Conservation (phyloP, 2,797 vertebrate genomes). For the Echiichthys vipera region DNA sequence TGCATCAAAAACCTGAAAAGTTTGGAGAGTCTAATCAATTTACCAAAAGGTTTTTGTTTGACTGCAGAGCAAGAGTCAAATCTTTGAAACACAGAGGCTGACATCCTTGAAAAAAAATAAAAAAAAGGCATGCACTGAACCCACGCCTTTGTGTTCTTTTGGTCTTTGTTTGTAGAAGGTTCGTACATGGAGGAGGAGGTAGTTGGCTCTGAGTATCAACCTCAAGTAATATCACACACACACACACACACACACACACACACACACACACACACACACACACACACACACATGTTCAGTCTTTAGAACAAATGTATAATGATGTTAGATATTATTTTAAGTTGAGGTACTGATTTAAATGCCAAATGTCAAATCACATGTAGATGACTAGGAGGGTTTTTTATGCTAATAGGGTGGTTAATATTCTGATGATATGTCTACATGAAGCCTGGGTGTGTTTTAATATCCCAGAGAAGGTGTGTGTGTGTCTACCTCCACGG, state of each 20-base stretch:
- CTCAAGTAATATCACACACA: constrained; percentile 74
- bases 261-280: constrained; percentile 15
- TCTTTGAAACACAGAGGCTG: constrained; percentile 82
- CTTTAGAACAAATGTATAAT: constrained; percentile 83
- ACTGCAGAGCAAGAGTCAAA: constrained; percentile 78
- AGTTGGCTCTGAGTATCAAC: constrained; percentile 77
- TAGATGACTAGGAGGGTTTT: constrained; percentile 84
- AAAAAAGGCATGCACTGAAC: constrained; percentile 66
- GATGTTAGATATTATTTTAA: constrained; percentile 86
- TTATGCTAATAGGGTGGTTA: constrained; percentile 86
- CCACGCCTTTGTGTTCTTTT: constrained; percentile 79
- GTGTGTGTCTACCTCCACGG: constrained; percentile 60
- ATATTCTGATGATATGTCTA: constrained; percentile 86
- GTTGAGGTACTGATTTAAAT: constrained; percentile 82
- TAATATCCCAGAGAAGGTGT: constrained; percentile 81
- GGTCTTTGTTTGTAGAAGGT: constrained; percentile 83
- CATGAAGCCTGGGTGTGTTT: constrained; percentile 77
- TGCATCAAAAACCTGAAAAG: constrained; percentile 76
- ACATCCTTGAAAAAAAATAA: constrained; percentile 66
- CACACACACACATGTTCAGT: constrained; percentile 41
- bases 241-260: constrained; percentile 31
- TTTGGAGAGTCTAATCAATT: constrained; percentile 82
- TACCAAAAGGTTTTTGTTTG: constrained; percentile 78
- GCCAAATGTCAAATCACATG: constrained; percentile 87
- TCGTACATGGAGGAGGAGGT: constrained; percentile 79